These are phyloP conservation scores for Lasioglossum pauxillum DNA, from an alignment of 2,888 invertebrate genomes.

Conservation along the genomic window DNA sequence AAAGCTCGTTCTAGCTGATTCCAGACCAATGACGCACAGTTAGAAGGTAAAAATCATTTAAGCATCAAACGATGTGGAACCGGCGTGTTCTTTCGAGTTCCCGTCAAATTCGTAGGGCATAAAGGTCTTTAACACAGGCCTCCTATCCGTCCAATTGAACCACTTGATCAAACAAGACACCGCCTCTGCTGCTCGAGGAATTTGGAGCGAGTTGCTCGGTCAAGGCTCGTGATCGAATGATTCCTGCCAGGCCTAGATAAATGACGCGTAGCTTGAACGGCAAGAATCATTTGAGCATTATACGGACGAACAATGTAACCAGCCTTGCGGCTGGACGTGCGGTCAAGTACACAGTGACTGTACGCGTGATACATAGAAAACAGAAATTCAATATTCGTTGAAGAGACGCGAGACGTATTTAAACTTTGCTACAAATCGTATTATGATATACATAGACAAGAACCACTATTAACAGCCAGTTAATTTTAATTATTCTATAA, in stretches of 20 bases:
- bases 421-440: neutral
- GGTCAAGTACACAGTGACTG: conserved; percentile 10
- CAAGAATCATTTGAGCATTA: neutral
- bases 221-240: neutral
- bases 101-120: neutral
- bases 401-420: neutral
- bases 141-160: too few relatives aligned
- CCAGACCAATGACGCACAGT: too few relatives aligned
- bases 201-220: conserved; percentile 18
- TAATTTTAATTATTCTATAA: too few relatives aligned
- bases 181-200: neutral
- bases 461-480: too few relatives aligned
- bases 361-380: neutral
- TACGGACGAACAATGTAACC: neutral
- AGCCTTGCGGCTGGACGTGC: conserved; percentile 12
- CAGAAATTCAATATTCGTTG: neutral
- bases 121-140: too few relatives aligned
- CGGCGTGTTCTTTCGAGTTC: too few relatives aligned
- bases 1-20: too few relatives aligned
- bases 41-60: too few relatives aligned
- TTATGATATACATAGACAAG: neutral
- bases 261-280: neutral
- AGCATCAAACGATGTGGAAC: too few relatives aligned
- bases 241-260: neutral
- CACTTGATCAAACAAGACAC: too few relatives aligned